Conservation (phyloP, 1,140 invertebrate species). For the Dolichoris vasculosae region DNA sequence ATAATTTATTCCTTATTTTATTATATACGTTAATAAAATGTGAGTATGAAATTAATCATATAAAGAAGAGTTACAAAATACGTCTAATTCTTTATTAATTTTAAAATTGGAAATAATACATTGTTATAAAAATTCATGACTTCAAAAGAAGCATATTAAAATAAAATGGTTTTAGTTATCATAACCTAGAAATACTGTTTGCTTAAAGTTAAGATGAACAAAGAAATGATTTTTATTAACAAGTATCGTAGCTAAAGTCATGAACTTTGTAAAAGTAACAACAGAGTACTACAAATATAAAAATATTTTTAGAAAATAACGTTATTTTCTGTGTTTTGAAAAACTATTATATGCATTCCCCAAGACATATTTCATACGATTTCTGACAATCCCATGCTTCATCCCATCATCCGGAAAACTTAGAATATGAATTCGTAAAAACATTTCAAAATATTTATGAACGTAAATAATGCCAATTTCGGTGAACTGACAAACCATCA, state of each 20-base stretch:
- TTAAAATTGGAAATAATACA: too few relatives aligned
- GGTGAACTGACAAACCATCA: conserved; percentile 56
- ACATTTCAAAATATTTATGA: conserved; percentile 25
- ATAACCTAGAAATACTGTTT: too few relatives aligned
- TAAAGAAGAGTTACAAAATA: too few relatives aligned
- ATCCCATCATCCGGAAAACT: neutral
- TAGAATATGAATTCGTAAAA: neutral
- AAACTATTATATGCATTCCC: conserved; percentile 1
- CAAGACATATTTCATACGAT: conserved; percentile 2
- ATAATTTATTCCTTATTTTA: too few relatives aligned
- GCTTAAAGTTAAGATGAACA: neutral
- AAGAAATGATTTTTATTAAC: neutral
- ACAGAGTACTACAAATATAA: neutral
- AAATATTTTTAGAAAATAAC: conserved; percentile 11
- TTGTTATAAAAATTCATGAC: too few relatives aligned
- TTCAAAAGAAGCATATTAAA: too few relatives aligned
- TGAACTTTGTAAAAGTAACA: neutral
- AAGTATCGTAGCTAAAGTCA: neutral
- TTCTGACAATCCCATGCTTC: conserved; percentile 16
- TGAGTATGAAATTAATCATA: too few relatives aligned
- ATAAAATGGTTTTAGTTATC: too few relatives aligned
- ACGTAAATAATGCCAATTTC: conserved; percentile 58
- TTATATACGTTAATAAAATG: too few relatives aligned
- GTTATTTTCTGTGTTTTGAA: neutral
- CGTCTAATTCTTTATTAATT: too few relatives aligned